Evolutionary conservation across 2,888 invertebrate species (phyloP).

Genomic region (Podabrus alpinus): DNA sequence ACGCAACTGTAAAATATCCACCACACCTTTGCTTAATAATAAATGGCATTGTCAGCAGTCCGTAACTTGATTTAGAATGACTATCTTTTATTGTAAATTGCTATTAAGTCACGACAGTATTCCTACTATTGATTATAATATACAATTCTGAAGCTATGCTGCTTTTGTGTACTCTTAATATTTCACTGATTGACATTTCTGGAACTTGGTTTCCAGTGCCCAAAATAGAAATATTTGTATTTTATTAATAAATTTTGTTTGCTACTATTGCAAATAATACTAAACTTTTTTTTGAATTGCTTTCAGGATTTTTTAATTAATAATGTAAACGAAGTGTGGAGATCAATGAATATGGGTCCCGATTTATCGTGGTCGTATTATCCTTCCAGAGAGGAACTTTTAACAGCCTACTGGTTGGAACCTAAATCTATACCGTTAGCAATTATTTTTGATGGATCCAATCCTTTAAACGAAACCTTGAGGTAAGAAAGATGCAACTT

Average conservation of each 20-base stretch:
- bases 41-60: slow-evolving; percentile 13
- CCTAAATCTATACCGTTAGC: slow-evolving; percentile 71
- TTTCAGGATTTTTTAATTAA: slow-evolving; percentile 65
- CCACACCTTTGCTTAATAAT: slow-evolving; percentile 21
- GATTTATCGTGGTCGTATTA: slow-evolving; percentile 66
- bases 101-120: background rate
- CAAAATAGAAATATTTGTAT: background rate
- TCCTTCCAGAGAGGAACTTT: slow-evolving; percentile 67
- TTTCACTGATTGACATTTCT: background rate
- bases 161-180: background rate
- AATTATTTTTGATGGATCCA: slow-evolving; percentile 66
- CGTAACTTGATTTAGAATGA: background rate
- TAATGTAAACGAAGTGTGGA: slow-evolving; percentile 65
- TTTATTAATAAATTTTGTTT: background rate
- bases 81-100: background rate
- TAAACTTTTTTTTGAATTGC: background rate
- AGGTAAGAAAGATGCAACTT: slow-evolving; percentile 54
- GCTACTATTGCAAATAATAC: background rate
- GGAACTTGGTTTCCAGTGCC: background rate
- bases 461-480: slow-evolving; percentile 57
- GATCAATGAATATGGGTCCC: slow-evolving; percentile 57
- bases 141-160: background rate
- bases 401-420: slow-evolving; percentile 70
- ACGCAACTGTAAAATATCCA: slow-evolving; percentile 7
- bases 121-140: background rate